A percentile compares a stretch with the other conserved stretches of the same genome.
Conservation (phyloP, 2,888 invertebrate species). For the Xanthorhoe designata region DNA sequence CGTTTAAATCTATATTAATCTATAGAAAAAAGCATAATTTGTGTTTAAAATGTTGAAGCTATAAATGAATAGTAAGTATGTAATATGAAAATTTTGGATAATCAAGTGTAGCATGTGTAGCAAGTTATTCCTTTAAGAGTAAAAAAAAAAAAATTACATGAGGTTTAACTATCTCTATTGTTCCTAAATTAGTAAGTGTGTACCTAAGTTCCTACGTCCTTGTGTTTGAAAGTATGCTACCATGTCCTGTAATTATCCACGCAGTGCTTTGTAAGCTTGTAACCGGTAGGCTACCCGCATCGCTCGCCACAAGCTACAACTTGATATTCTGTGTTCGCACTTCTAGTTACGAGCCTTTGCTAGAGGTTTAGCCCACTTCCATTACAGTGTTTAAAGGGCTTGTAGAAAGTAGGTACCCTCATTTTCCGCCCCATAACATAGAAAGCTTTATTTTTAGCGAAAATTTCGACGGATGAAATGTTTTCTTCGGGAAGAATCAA, state of each 20-base stretch:
- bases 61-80: no score
- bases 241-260: constrained; percentile 21
- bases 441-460: constrained; percentile 30
- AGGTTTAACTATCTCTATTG: no score
- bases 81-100: no score
- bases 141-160: no score
- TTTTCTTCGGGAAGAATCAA: constrained; percentile 33
- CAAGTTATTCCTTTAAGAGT: no score
- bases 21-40: not conserved
- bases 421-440: constrained; percentile 38
- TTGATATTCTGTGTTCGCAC: constrained; percentile 29
- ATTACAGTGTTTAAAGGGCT: constrained; percentile 37
- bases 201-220: not conserved
- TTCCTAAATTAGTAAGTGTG: no score
- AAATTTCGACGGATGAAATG: constrained; percentile 14
- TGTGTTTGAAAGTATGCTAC: constrained; percentile 9
- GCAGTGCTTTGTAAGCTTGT: constrained; percentile 13
- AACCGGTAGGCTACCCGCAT: constrained; percentile 15
- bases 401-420: constrained; percentile 34
- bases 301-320: constrained; percentile 20
- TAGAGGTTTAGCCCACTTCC: constrained; percentile 39
- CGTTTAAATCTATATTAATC: not conserved
- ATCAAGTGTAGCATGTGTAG: not conserved
- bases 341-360: constrained; percentile 37
- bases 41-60: no score